These are phyloP conservation scores for Mirza zaza DNA, from an alignment of 2,113 vertebrate species.

Conservation along the genomic window DNA sequence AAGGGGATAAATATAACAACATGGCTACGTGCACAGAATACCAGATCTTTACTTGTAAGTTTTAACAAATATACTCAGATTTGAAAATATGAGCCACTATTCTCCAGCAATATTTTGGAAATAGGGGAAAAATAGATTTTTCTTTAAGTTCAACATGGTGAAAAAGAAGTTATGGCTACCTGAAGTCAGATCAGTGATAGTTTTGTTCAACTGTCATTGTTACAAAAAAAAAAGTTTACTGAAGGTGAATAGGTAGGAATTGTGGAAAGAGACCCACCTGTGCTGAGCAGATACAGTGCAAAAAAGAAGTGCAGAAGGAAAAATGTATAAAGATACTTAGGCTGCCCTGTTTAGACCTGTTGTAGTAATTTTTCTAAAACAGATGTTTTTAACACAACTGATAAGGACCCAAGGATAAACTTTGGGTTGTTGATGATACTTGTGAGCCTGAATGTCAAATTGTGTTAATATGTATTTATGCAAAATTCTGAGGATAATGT, in stretches of 20 bases:
- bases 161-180: not conserved
- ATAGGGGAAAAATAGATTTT: not conserved
- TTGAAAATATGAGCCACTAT: not conserved
- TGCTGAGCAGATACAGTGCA: not conserved
- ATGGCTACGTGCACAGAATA: not conserved
- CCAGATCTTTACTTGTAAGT: not conserved
- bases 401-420: not conserved
- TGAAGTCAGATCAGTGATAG: not conserved
- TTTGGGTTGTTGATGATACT: not conserved
- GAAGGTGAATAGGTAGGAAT: not conserved
- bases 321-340: not conserved
- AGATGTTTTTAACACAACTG: not conserved
- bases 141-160: not conserved
- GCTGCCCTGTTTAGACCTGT: not conserved
- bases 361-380: not conserved
- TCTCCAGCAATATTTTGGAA: not conserved
- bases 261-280: not conserved
- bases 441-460: not conserved
- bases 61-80: not conserved
- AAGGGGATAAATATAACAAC: not conserved
- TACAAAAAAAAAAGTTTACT: not conserved
- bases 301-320: not conserved
- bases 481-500: not conserved
- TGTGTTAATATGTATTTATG: not conserved
- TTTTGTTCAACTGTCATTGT: not conserved